A percentile compares a stretch with the other conserved stretches of the same genome.
These are phyloP conservation scores for Neocrepidodera transversa DNA, from an alignment of 2,888 invertebrate genomes.

Conservation along the genomic window DNA sequence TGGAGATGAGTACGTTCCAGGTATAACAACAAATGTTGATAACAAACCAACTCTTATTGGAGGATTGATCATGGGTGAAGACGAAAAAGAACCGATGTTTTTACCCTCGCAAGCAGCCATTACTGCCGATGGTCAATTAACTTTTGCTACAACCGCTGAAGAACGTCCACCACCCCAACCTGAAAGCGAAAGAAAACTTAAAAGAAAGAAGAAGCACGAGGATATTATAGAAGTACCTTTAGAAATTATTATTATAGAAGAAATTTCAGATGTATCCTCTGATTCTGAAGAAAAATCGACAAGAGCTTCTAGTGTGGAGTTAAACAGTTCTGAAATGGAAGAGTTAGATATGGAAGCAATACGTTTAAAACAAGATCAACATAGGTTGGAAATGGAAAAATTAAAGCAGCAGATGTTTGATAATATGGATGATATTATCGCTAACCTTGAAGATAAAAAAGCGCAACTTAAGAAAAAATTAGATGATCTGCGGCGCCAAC, in stretches of 20 bases:
- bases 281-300: constrained; percentile 42
- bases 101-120: constrained; percentile 73
- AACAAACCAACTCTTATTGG: constrained; percentile 73
- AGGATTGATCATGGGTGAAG: constrained; percentile 72
- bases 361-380: constrained; percentile 50
- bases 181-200: constrained; percentile 47
- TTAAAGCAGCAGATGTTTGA: constrained; percentile 51
- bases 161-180: constrained; percentile 54
- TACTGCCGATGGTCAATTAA: constrained; percentile 61
- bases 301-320: constrained; percentile 46
- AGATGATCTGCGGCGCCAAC: constrained; percentile 56
- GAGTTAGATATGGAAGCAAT: constrained; percentile 51
- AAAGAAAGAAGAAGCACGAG: constrained; percentile 41
- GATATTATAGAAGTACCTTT: constrained; percentile 36
- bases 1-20: constrained; percentile 75
- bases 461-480: constrained; percentile 54
- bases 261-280: constrained; percentile 28
- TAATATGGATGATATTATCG: constrained; percentile 57
- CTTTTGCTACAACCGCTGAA: constrained; percentile 56
- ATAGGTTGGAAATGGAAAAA: constrained; percentile 51
- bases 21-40: constrained; percentile 73
- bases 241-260: constrained; percentile 43
- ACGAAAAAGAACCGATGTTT: constrained; percentile 69
- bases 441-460: constrained; percentile 56
- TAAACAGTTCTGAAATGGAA: constrained; percentile 50